These are phyloP conservation scores for Platycheirus rosarum DNA, from an alignment of 2,888 invertebrate genomes.

Conservation along the genomic window DNA sequence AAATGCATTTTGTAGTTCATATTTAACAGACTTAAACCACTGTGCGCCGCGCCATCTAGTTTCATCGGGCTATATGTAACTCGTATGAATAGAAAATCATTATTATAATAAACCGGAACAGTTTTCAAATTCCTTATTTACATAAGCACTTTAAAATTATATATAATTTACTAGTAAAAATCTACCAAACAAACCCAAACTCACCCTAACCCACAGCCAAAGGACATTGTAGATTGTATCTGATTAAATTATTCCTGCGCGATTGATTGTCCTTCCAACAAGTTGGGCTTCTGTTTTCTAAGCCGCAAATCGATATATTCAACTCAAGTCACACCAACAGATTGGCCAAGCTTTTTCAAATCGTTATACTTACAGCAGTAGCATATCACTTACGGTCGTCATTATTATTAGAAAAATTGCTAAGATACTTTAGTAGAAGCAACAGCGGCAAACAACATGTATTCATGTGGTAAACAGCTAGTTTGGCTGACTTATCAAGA, in stretches of 20 bases:
- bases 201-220: background rate
- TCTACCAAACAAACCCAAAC: background rate
- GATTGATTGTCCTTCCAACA: conserved; percentile 8
- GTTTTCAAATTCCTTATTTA: no score
- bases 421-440: conserved; percentile 23
- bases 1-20: no score
- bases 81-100: no score
- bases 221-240: conserved; percentile 9
- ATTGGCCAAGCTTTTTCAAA: conserved; percentile 19
- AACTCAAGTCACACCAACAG: conserved; percentile 17
- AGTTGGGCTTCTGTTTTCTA: conserved; percentile 7
- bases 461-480: conserved; percentile 62
- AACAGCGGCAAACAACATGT: conserved; percentile 47
- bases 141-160: no score
- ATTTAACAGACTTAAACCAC: no score
- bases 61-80: no score
- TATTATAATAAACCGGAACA: no score
- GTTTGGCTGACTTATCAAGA: conserved; percentile 67
- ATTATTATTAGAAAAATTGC: conserved; percentile 49
- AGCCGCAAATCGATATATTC: background rate
- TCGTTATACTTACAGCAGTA: conserved; percentile 13
- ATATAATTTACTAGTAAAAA: no score
- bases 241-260: conserved; percentile 1
- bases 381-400: conserved; percentile 50
- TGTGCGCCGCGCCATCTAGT: no score